phyloP scores from a whole-genome alignment of 2,888 invertebrate species.

The Agrochola lota region DNA sequence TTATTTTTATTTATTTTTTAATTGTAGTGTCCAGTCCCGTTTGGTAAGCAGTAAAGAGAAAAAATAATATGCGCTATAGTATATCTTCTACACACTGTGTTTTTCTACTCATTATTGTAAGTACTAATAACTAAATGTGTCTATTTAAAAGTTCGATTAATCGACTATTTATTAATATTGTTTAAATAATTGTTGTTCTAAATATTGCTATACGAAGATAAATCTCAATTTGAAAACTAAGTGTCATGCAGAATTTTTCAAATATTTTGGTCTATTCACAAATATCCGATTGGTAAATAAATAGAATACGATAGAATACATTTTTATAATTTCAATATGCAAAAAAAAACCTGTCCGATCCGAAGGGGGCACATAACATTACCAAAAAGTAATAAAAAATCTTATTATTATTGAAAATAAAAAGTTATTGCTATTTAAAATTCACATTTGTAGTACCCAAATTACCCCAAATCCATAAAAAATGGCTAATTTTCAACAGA shows the following conservation, averaged over 20 bases:
- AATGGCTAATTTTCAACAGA: no score
- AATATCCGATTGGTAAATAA: conserved; percentile 1
- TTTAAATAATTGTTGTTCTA: conserved; percentile 51
- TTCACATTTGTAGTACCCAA: no score
- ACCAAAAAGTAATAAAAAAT: no score
- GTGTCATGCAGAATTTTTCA: conserved; percentile 55
- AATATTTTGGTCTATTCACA: conserved; percentile 17
- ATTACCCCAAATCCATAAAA: no score
- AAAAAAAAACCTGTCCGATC: no score
- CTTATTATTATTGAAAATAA: no score
- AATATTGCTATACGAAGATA: conserved; percentile 50
- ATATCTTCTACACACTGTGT: conserved; percentile 70
- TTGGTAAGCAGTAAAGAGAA: conserved; percentile 89
- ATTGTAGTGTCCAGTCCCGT: conserved; percentile 83
- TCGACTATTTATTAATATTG: conserved; percentile 57
- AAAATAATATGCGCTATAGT: conserved; percentile 88
- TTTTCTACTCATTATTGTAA: conserved; percentile 56
- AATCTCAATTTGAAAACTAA: conserved; percentile 56
- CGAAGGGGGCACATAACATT: no score
- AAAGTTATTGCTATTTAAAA: no score
- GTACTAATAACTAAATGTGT: conserved; percentile 55
- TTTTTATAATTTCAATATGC: not conserved
- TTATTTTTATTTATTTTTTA: conserved; percentile 57
- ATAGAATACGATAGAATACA: not conserved
- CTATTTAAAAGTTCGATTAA: conserved; percentile 53